Base-by-base conservation (phyloP, 2,888 invertebrate species). In the Pseudococcus longispinus region DNA sequence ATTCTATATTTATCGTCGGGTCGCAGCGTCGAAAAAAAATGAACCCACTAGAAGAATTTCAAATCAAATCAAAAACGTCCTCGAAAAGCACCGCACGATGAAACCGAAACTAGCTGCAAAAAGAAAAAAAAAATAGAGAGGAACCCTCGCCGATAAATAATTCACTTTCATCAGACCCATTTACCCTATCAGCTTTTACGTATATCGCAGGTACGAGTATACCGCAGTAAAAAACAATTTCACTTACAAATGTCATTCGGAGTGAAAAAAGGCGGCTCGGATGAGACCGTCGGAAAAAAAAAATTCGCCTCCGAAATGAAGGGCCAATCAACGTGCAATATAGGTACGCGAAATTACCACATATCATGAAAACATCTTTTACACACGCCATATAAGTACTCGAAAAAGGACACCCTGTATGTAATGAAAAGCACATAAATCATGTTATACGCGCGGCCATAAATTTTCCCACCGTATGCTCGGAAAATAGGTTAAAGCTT, bases 331-430 rank as follows among this genome's bases (percentile, higher is more conserved):
- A 65, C 26, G 65, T 65, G 51, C 51, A 51, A 51, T 51, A 74
- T 74, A 74, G 37, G 74, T 32, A 37, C 15, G 29, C 74, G 32
- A 74, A 74, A 74, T 74, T 74, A 74, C 74, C 74, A 37, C 32
- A 74, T 32, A 74, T 29, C 74, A 74, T 74, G 74, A 74, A 74
- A 74, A 74, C 74, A 74, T 29, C 74, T 29, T 74, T 74, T 74
- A 74, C 29, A 9, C 74, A 74, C 74, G 74, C 74, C 51, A 51
- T 37, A 74, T 74, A 74, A 37, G 74, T 74, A 74, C 74, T 74
- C 37, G 37, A 74, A 32, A 37, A 32, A 37, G 74, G 74, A 37
- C 74, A 74, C 32, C 74, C 74, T 74, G 74, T 74, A 37, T 32
- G 74, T 37, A 37, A 74, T 37, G 74, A 32, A 74, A 74, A 74